A percentile compares a stretch with the other conserved stretches of the same genome.
These are phyloP conservation scores for Catharus bicknelli DNA, from an alignment of 2,113 vertebrate genomes.

Conservation along the genomic window DNA sequence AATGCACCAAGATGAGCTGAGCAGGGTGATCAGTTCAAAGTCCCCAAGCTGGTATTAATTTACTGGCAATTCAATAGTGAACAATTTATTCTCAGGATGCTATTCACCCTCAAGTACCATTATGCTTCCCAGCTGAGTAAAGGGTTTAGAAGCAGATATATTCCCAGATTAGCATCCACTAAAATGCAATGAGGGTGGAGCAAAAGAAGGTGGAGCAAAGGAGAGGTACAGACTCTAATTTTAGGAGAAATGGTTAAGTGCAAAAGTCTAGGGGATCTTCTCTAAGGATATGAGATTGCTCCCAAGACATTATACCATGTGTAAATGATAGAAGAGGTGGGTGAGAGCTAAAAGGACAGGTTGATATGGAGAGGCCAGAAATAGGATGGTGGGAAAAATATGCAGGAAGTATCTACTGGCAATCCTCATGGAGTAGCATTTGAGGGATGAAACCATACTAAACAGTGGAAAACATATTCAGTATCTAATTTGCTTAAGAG, in stretches of 20 bases:
- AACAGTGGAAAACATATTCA: neutral
- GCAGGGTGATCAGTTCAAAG: too few relatives aligned
- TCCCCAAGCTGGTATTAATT: neutral
- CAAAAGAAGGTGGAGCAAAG: neutral
- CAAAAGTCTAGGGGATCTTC: neutral
- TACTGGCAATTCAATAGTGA: neutral
- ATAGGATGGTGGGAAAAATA: neutral
- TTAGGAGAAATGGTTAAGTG: neutral
- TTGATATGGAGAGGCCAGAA: neutral
- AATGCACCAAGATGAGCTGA: fast-evolving
- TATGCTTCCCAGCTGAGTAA: neutral
- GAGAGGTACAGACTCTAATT: neutral
- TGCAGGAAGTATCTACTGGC: neutral
- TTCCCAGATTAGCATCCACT: neutral
- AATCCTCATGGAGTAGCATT: neutral
- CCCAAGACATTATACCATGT: neutral
- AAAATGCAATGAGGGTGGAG: neutral
- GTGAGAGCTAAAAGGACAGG: neutral
- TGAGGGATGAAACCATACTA: neutral
- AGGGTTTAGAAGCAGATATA: neutral
- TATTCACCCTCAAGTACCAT: neutral
- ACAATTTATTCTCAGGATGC: neutral
- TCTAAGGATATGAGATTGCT: neutral
- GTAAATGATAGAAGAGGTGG: neutral
- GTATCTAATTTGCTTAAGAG: neutral